Evolutionary conservation across 2,797 vertebrate species (phyloP), one percentile per base, ranked within the genome.

Genomic region (Microctenopoma steveboyesi): DNA sequence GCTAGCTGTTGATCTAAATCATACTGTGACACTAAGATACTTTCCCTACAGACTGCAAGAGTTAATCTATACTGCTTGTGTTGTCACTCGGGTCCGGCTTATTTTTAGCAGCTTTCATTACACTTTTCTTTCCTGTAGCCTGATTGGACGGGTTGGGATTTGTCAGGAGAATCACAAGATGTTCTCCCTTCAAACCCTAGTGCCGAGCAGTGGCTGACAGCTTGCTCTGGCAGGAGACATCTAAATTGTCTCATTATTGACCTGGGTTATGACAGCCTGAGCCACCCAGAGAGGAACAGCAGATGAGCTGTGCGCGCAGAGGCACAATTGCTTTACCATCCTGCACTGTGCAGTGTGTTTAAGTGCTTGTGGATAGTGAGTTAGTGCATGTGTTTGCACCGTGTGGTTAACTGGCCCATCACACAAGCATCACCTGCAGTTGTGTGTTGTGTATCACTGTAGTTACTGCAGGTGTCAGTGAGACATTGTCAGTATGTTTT

Each of bases 91-190:
- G 64, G 72, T 67, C 52, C 10, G 25, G 74, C 37, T 88, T 92
- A 93, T 93, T 93, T 93, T 94, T 93, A 93, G 89, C 83, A 86
- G 81, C 82, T 92, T 92, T 91, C 89, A 92, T 92, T 91, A 89
- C 72, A 83, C 78, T 76, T 88, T 84, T 86, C 88, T 71, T 82
- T 90, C 82, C 79, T 72, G 73, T 84, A 71, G 80, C 77, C 72
- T 75, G 80, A 89, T 83, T 88, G 88, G 81, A 86, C 81, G 43
- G 82, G 77, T 84, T 80, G 84, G 80, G 81, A 86, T 90, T 90
- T 90, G 88, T 87, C 80, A 83, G 81, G 81, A 86, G 73, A 90
- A 87, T 85, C 75, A 59, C 49, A 56, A 79, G 79, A 91, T 81
- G 82, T 86, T 87, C 82, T 88, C 69, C 64, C 83, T 78, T 86